These are phyloP conservation scores for Lasiommata megera DNA, from an alignment of 2,888 invertebrate species.

Conservation along the genomic window DNA sequence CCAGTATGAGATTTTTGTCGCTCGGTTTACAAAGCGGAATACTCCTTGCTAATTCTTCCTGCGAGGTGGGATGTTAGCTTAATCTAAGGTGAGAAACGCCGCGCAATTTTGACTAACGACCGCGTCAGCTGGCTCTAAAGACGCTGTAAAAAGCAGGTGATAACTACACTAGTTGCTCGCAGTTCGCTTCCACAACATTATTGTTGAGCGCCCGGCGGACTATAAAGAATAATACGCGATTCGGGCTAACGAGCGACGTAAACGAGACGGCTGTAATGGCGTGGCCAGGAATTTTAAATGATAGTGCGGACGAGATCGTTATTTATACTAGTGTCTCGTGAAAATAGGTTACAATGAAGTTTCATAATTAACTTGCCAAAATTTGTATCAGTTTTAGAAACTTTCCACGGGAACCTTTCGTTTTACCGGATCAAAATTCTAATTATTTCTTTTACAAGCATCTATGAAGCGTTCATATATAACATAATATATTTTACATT, in stretches of 20 bases:
- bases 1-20: too few species aligned
- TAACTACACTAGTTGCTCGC: slow-evolving; percentile 49
- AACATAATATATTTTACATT: too few species aligned
- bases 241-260: slow-evolving; percentile 44
- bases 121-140: slow-evolving; percentile 29
- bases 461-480: too few species aligned
- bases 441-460: too few species aligned
- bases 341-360: not conserved
- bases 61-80: not conserved
- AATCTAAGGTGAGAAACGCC: slow-evolving; percentile 23
- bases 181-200: slow-evolving; percentile 11
- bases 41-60: not conserved
- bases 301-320: slow-evolving; percentile 18
- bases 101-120: slow-evolving; percentile 34
- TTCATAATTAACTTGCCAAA: not conserved
- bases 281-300: slow-evolving; percentile 35
- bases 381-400: too few species aligned
- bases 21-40: not conserved
- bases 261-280: slow-evolving; percentile 36
- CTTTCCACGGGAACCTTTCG: too few species aligned
- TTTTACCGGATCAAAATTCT: too few species aligned
- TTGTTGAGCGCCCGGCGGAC: slow-evolving; percentile 35
- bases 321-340: not conserved
- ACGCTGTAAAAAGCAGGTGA: slow-evolving; percentile 36
- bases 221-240: slow-evolving; percentile 54